A percentile compares a stretch with the other conserved stretches of the same genome.
phyloP scores from a whole-genome alignment of 1,140 invertebrate species.

The Lasioglossum baleicum region DNA sequence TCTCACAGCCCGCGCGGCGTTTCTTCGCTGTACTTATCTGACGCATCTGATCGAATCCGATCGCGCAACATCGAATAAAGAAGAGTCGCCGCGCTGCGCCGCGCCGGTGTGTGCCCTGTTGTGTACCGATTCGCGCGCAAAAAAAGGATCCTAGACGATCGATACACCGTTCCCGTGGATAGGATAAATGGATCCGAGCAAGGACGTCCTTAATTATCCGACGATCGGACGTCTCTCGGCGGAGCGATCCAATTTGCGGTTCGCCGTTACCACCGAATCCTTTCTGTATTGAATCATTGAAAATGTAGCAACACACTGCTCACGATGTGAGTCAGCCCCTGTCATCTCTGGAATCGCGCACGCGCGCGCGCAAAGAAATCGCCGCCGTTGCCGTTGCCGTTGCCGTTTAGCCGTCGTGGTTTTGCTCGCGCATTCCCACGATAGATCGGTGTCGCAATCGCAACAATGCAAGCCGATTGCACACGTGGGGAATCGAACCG shows the following conservation, averaged over 20 bases:
- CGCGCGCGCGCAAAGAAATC: conserved; percentile 29
- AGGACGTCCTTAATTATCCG: conserved; percentile 40
- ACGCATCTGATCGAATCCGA: conserved; percentile 13
- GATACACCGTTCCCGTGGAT: conserved; percentile 5
- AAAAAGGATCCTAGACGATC: conserved; percentile 14
- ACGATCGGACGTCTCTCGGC: conserved; percentile 4
- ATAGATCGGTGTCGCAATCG: conserved; percentile 72
- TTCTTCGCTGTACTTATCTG: conserved; percentile 13
- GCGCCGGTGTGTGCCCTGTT: neutral
- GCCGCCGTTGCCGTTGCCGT: conserved; percentile 14
- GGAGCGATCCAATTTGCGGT: conserved; percentile 32
- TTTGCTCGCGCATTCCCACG: conserved; percentile 67
- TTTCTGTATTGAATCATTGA: conserved; percentile 59
- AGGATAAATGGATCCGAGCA: conserved; percentile 26
- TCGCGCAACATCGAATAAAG: conserved; percentile 23
- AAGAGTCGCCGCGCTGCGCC: too few relatives aligned
- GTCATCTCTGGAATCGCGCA: conserved; percentile 58
- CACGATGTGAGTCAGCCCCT: conserved; percentile 58
- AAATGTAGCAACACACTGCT: conserved; percentile 49
- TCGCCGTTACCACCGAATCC: conserved; percentile 15
- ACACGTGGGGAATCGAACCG: conserved; percentile 38
- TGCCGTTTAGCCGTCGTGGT: neutral
- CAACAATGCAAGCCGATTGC: conserved; percentile 37
- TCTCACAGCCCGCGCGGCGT: neutral
- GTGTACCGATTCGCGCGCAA: neutral